Percentiles rank a stretch among this genome's conserved stretches.
phyloP scores from a whole-genome alignment of 2,888 invertebrate genomes.

The Parasteatoda lunata region DNA sequence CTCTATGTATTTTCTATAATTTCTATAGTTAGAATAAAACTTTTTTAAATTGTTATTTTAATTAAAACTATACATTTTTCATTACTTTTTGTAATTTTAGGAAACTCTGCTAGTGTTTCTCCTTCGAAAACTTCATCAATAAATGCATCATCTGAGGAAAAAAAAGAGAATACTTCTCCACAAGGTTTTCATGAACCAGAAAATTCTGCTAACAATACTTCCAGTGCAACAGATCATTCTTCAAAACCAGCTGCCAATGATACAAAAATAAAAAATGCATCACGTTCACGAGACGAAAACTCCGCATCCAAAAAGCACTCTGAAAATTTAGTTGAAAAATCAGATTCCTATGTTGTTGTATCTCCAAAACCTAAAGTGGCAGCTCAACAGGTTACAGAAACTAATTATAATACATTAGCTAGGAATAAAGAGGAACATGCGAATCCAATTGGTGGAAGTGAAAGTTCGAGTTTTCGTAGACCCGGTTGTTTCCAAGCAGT shows the following conservation, averaged over 20 bases:
- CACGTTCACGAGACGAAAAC: background rate
- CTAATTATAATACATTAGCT: background rate
- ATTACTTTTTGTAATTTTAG: conserved; percentile 5
- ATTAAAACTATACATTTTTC: too few species aligned
- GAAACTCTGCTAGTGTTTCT: conserved; percentile 22
- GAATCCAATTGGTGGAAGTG: background rate
- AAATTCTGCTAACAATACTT: background rate
- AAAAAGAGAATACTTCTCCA: background rate
- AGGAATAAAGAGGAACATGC: background rate
- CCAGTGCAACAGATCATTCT: background rate
- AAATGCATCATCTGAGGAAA: background rate
- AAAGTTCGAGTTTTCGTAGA: conserved; percentile 33
- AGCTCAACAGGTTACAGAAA: conserved; percentile 27
- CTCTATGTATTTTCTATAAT: too few species aligned
- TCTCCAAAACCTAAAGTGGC: conserved; percentile 54
- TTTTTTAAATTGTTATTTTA: too few species aligned
- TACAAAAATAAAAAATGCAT: too few species aligned
- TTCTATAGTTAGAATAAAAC: too few species aligned
- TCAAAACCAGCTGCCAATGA: too few species aligned
- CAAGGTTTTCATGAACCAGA: background rate
- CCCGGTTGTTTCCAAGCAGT: conserved; percentile 62
- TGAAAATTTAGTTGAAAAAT: background rate
- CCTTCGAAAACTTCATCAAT: conserved; percentile 21
- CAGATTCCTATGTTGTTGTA: conserved; percentile 43
- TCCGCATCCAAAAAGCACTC: background rate